Conservation (phyloP, 2,888 invertebrate genomes). For the Trichopoda pennipes region DNA sequence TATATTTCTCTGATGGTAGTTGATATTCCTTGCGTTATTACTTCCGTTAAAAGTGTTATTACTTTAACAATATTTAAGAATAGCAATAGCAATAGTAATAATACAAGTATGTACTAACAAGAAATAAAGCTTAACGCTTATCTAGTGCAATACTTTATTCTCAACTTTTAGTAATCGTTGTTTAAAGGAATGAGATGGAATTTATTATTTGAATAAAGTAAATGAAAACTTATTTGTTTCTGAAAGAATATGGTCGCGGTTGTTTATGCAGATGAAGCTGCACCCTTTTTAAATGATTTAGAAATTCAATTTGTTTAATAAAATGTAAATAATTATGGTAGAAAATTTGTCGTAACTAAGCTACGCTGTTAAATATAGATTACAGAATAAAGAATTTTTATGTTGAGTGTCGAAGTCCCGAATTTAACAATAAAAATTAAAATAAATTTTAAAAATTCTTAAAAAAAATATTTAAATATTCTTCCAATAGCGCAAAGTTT, state of each 20-base stretch:
- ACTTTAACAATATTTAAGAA: conserved; percentile 58
- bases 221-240: conserved; percentile 27
- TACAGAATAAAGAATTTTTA: not conserved
- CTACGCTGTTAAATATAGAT: not conserved
- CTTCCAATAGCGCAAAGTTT: too few species aligned
- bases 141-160: conserved; percentile 46
- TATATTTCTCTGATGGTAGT: too few species aligned
- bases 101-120: conserved; percentile 29
- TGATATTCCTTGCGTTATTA: conserved; percentile 35
- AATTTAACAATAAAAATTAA: too few species aligned
- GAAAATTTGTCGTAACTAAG: too few species aligned
- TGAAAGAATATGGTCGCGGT: not conserved
- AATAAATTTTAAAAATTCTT: too few species aligned
- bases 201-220: conserved; percentile 34
- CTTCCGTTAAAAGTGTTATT: conserved; percentile 56
- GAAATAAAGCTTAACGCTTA: conserved; percentile 54
- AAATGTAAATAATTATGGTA: too few species aligned
- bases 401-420: too few species aligned
- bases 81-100: conserved; percentile 28
- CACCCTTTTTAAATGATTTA: too few species aligned
- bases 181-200: conserved; percentile 30
- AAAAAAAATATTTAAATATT: too few species aligned
- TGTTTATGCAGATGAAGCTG: too few species aligned
- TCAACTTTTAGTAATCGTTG: conserved; percentile 34
- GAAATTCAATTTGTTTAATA: too few species aligned